phyloP scores from a whole-genome alignment of 2,888 invertebrate genomes.

The Agonopterix heracliana region DNA sequence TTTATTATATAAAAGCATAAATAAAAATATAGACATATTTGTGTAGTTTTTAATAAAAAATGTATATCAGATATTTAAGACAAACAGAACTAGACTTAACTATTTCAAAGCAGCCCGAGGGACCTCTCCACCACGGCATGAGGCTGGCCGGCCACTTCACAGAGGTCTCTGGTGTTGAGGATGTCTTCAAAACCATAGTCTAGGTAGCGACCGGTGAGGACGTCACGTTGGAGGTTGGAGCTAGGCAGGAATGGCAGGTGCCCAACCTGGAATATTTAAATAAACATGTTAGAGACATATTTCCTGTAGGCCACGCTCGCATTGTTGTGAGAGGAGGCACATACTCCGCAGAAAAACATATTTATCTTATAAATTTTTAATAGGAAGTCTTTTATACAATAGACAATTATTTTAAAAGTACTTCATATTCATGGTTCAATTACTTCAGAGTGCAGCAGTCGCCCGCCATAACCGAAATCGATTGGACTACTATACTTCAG shows the following conservation, averaged over 20 bases:
- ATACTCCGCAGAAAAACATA: not conserved
- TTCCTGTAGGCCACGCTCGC: not conserved
- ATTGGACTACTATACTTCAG: no score
- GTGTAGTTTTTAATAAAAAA: constrained; percentile 2
- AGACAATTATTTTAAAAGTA: no score
- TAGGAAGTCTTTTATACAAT: no score
- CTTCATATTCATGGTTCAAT: no score
- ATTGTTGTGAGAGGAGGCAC: not conserved
- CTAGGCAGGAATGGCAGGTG: constrained; percentile 83
- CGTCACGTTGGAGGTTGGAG: constrained; percentile 82
- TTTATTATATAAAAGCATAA: no score
- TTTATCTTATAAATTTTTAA: no score
- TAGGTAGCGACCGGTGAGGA: constrained; percentile 83
- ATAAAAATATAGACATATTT: no score
- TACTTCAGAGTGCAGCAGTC: no score
- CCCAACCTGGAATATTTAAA: constrained; percentile 47
- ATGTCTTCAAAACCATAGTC: constrained; percentile 88
- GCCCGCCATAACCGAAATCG: no score
- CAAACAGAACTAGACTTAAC: constrained; percentile 20
- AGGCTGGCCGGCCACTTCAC: constrained; percentile 86
- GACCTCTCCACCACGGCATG: constrained; percentile 88
- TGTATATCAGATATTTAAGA: constrained; percentile 11
- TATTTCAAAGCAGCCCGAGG: constrained; percentile 75
- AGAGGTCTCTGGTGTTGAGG: constrained; percentile 82
- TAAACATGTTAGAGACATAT: not conserved